Evolutionary conservation across 2,797 vertebrate species (phyloP).

Genomic region (Hafferia zeledoni): DNA sequence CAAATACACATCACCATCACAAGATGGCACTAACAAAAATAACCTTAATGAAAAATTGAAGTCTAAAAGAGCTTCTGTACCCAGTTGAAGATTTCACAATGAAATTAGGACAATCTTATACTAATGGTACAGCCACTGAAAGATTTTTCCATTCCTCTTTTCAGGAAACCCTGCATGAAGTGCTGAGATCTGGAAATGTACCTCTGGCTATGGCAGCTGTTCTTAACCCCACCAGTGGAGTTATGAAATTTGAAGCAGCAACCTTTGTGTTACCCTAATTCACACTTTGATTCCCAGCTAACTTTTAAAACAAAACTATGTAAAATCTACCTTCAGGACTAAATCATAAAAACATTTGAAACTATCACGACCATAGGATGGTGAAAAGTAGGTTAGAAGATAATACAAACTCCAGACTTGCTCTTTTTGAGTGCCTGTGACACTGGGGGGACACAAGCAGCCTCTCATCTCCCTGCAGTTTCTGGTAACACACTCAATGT

Average conservation of each 20-base stretch:
- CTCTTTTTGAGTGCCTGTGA: background rate
- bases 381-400: background rate
- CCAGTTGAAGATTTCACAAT: background rate
- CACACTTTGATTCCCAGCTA: background rate
- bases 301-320: background rate
- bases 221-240: background rate
- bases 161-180: background rate
- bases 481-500: background rate
- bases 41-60: background rate
- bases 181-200: background rate
- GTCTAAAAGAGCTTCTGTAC: background rate
- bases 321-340: background rate
- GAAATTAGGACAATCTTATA: background rate
- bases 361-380: background rate
- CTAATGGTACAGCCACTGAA: background rate
- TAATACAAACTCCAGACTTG: background rate
- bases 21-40: background rate
- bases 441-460: background rate
- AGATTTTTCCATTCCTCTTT: constrained; percentile 11
- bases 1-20: background rate
- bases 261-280: background rate
- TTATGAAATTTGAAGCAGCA: constrained; percentile 2
- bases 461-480: background rate
- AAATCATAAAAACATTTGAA: background rate
- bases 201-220: background rate